Evolutionary conservation across 2,113 vertebrate species (phyloP).

Genomic region (Pachypanchax playfairii): DNA sequence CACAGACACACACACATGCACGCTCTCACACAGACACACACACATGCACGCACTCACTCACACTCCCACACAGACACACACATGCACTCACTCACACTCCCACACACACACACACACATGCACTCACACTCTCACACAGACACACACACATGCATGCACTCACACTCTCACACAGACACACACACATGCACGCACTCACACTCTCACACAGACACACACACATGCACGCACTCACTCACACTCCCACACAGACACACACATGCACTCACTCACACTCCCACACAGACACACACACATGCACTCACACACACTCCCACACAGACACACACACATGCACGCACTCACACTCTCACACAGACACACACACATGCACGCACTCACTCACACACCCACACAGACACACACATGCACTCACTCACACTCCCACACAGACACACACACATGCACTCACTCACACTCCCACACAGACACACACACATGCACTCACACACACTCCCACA

Average conservation of each 20-base stretch:
- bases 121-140: conserved; percentile 31
- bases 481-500: too few species aligned
- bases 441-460: conserved; percentile 34
- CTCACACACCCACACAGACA: conserved; percentile 23
- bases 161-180: too few species aligned
- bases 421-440: conserved; percentile 13
- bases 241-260: conserved; percentile 34
- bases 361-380: conserved; percentile 32
- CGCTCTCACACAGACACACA: conserved; percentile 13
- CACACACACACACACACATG: conserved; percentile 16
- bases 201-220: conserved; percentile 13
- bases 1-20: conserved; percentile 19
- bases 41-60: conserved; percentile 30
- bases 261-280: conserved; percentile 23
- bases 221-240: conserved; percentile 30
- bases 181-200: too few species aligned
- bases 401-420: conserved; percentile 36
- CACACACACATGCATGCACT: conserved; percentile 32
- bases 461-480: conserved; percentile 24
- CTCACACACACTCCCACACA: conserved; percentile 34
- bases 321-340: conserved; percentile 28
- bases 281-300: conserved; percentile 17
- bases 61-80: conserved; percentile 29
- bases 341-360: too few species aligned
- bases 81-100: conserved; percentile 32